phyloP scores from a whole-genome alignment of 2,888 invertebrate species.

The Trilocha varians region DNA sequence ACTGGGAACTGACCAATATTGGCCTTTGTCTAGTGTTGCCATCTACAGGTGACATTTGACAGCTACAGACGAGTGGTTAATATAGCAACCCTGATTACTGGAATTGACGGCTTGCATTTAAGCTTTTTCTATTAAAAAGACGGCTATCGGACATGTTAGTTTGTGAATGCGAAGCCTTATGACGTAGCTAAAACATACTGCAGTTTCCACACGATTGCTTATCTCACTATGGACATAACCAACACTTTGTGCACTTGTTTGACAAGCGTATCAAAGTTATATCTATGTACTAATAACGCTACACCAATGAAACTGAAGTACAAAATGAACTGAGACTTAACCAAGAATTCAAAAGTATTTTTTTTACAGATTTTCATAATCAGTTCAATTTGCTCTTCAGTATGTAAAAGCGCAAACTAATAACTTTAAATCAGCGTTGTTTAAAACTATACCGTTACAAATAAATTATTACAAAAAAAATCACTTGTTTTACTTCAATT shows the following conservation, averaged over 20 bases:
- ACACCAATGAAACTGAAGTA: slow-evolving; percentile 9
- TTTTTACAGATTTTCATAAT: background rate
- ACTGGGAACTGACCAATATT: no score
- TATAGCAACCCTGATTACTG: no score
- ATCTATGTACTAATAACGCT: slow-evolving; percentile 22
- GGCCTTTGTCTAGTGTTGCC: no score
- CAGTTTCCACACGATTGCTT: background rate
- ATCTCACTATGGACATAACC: slow-evolving; percentile 4
- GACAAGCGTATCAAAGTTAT: slow-evolving; percentile 61
- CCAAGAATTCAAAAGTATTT: background rate
- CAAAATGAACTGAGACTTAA: background rate
- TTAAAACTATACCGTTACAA: slow-evolving; percentile 50
- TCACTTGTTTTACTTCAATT: slow-evolving; percentile 38
- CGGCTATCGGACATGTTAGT: background rate
- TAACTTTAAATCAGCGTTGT: slow-evolving; percentile 4
- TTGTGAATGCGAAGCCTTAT: background rate
- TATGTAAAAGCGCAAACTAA: background rate
- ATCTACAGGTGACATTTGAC: no score
- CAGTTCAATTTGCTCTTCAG: slow-evolving; percentile 1
- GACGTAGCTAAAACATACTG: background rate
- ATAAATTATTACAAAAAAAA: slow-evolving; percentile 62
- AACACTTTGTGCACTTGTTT: slow-evolving; percentile 62
- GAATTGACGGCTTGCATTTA: no score
- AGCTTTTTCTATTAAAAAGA: no score
- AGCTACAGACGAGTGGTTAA: no score